Conservation (phyloP, 2,113 vertebrate species). For the Myrmecobius fasciatus region DNA sequence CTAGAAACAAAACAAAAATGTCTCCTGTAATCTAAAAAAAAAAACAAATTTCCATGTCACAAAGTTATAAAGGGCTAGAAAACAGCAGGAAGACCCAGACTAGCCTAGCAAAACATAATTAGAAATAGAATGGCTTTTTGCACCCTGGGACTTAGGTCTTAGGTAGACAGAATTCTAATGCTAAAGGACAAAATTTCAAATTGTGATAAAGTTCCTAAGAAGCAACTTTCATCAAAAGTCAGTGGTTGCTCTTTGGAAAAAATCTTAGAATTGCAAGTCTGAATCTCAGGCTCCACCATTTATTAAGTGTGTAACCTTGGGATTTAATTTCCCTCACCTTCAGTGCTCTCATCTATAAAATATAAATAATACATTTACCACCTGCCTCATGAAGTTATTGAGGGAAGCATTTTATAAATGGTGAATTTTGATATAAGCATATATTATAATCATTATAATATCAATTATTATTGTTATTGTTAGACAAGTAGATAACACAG, state of each 20-base stretch:
- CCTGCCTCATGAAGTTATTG: not conserved
- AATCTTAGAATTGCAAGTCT: not conserved
- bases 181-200: not conserved
- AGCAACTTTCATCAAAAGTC: not conserved
- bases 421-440: not conserved
- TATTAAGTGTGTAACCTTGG: not conserved
- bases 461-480: not conserved
- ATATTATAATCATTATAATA: not conserved
- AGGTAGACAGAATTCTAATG: not conserved
- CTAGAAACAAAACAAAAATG: not conserved
- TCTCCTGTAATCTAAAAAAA: not conserved
- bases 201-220: slow-evolving; percentile 15
- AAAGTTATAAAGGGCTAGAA: slow-evolving; percentile 5
- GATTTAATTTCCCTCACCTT: not conserved
- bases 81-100: not conserved
- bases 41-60: not conserved
- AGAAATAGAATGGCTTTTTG: not conserved
- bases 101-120: not conserved
- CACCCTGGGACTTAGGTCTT: not conserved
- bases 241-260: not conserved
- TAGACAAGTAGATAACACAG: not conserved
- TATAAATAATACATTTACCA: not conserved
- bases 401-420: not conserved
- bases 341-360: not conserved
- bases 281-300: not conserved